These are phyloP conservation scores for Drosophila persimilis DNA, from an alignment of 1,140 invertebrate species.

Conservation along the genomic window DNA sequence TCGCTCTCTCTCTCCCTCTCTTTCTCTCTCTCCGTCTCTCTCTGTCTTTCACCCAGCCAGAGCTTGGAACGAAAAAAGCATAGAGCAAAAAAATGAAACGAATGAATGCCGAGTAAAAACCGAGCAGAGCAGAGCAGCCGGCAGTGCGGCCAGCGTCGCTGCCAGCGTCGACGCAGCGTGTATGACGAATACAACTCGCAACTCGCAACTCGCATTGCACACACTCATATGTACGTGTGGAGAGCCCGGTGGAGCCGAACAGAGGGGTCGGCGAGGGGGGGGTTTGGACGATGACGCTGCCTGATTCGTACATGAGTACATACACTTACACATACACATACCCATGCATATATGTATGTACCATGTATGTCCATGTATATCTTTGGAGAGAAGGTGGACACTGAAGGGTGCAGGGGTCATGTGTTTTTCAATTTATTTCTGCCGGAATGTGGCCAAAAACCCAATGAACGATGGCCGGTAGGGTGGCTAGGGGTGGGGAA, in stretches of 20 bases:
- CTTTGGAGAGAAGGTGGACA: conserved; percentile 11
- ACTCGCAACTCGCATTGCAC: conserved; percentile 68
- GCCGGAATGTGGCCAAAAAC: neutral
- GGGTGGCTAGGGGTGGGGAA: too few relatives aligned
- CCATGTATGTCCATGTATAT: neutral
- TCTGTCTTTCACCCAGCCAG: conserved; percentile 38
- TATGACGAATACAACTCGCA: conserved; percentile 72
- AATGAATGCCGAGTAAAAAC: conserved; percentile 51
- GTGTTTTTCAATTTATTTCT: conserved; percentile 50
- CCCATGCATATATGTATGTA: conserved; percentile 17
- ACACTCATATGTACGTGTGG: conserved; percentile 74
- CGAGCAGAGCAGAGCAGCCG: conserved; percentile 43
- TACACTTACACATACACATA: conserved; percentile 1
- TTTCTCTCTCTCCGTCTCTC: conserved; percentile 49
- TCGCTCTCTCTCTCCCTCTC: conserved; percentile 43
- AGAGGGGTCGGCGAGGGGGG: too few relatives aligned
- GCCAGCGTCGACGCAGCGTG: conserved; percentile 52
- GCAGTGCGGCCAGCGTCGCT: conserved; percentile 24
- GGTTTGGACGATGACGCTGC: conserved; percentile 42
- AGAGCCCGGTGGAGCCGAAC: neutral
- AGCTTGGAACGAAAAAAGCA: conserved; percentile 52
- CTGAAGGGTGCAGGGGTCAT: conserved; percentile 26
- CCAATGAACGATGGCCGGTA: conserved; percentile 1
- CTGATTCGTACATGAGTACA: conserved; percentile 66
- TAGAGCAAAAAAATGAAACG: conserved; percentile 38